Evolutionary conservation across 2,888 invertebrate genomes (phyloP).

Genomic region (Portevinia maculata): DNA sequence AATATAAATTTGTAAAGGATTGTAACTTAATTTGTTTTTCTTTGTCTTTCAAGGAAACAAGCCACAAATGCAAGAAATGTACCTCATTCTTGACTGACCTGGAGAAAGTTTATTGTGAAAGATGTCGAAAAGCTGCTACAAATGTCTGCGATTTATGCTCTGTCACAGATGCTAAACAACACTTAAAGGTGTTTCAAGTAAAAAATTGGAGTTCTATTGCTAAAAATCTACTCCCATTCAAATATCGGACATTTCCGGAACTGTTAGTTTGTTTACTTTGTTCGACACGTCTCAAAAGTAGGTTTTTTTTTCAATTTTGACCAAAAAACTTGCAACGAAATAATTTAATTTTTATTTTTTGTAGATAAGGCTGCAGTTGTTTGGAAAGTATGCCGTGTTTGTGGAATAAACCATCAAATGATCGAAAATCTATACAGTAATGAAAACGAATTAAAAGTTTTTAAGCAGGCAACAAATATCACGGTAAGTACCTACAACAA

Average conservation of each 20-base stretch:
- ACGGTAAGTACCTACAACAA: slow-evolving; percentile 47
- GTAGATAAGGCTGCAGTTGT: slow-evolving; percentile 19
- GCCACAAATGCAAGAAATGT: no score
- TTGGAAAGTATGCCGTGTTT: slow-evolving; percentile 59
- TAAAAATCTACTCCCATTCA: slow-evolving; percentile 18
- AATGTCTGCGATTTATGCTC: slow-evolving; percentile 40
- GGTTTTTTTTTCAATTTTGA: not conserved
- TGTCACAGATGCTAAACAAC: no score
- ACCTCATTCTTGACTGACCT: no score
- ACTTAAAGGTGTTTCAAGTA: not conserved
- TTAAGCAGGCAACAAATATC: slow-evolving; percentile 18
- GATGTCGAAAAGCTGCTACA: slow-evolving; percentile 4
- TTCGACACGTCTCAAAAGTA: slow-evolving; percentile 19
- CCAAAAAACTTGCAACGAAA: not conserved
- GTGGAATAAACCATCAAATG: slow-evolving; percentile 20
- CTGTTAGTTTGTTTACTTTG: slow-evolving; percentile 19
- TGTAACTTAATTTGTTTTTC: no score
- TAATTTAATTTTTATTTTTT: not conserved
- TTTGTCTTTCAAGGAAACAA: no score
- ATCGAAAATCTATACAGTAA: slow-evolving; percentile 15
- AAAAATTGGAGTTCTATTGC: slow-evolving; percentile 26
- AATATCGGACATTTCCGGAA: not conserved
- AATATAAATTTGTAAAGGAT: no score
- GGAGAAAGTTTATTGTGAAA: no score
- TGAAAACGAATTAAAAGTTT: slow-evolving; percentile 5